Evolutionary conservation across 2,797 vertebrate species (phyloP), one percentile per base, ranked within the genome.

Genomic region (Mionectes olivaceus): DNA sequence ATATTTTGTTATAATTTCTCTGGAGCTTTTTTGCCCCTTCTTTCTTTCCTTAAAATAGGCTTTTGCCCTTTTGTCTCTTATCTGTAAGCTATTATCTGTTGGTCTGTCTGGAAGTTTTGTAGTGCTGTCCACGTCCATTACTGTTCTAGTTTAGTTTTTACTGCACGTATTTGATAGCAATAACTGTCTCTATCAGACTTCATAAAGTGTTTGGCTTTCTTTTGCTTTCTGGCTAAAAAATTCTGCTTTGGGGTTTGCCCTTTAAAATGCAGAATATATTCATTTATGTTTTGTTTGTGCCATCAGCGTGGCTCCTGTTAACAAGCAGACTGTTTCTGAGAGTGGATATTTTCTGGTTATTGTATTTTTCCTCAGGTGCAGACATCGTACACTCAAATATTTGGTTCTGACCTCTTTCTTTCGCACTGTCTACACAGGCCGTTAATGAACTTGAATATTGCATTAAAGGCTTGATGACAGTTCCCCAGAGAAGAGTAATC

Each of bases 361-460:
- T 94, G 79, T 61, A 35, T 94, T 94, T 96, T 94, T 95, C 86
- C 83, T 90, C 83, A 77, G 86, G 83, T 95, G 55, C 47, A 89
- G 64, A 46, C 56, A 82, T 88, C 85, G 35, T 59, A 39, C 25
- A 81, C 65, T 87, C 50, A 63, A 46, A 80, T 64, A 76, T 32
- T 89, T 9, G 1, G 19, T 22, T 50, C 39, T 87, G 90, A 93
- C 64, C 80, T 90, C 90, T 92, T 96, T 91, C 68, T 84, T 89
- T 88, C 60, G 60, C 37, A 37, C 70, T 89, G 9, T 82, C 86
- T 67, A 56, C 49, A 37, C 9, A 70, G 78, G 56, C 77, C 70
- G 56, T 76, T 96, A 94, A 96, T 87, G 94, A 94, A 71, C 53
- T 80, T 77, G n/a, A 84, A 83, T 90, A 90, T 77, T 93, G 30